phyloP scores from a whole-genome alignment of 2,797 vertebrate genomes.

The Tangara arthus region DNA sequence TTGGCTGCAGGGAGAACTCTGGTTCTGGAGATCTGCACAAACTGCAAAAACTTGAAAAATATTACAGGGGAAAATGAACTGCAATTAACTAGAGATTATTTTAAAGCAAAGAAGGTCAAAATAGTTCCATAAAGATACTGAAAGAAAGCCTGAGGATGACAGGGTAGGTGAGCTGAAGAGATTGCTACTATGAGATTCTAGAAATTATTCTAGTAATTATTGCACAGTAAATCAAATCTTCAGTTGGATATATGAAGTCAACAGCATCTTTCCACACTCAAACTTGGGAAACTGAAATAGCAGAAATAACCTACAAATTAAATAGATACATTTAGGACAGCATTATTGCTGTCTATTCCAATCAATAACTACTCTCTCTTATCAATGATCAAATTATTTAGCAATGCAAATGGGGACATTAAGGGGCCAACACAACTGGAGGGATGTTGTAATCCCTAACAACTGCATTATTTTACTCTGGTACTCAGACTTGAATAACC shows the following conservation, averaged over 20 bases:
- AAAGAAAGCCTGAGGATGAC: not conserved
- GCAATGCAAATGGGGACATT: not conserved
- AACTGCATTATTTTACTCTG: not conserved
- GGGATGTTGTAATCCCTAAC: not conserved
- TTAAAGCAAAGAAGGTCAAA: slow-evolving; percentile 1
- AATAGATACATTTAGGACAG: not conserved
- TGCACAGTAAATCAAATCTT: not conserved
- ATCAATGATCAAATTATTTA: slow-evolving; percentile 1
- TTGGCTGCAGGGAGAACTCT: slow-evolving; percentile 26
- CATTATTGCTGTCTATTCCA: not conserved
- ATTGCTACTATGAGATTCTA: not conserved
- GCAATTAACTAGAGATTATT: not conserved
- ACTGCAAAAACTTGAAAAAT: not conserved
- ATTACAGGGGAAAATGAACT: not conserved
- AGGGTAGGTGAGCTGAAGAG: not conserved
- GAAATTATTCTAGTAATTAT: not conserved
- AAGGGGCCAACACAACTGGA: not conserved
- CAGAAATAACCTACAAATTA: slow-evolving; percentile 9
- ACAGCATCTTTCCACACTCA: not conserved
- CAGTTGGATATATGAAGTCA: not conserved
- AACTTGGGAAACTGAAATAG: not conserved
- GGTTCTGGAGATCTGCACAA: slow-evolving; percentile 16
- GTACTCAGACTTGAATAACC: not conserved
- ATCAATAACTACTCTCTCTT: not conserved
- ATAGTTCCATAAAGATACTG: not conserved